Evolutionary conservation across 2,797 vertebrate genomes (phyloP).

Genomic region (Naso thynnoides): DNA sequence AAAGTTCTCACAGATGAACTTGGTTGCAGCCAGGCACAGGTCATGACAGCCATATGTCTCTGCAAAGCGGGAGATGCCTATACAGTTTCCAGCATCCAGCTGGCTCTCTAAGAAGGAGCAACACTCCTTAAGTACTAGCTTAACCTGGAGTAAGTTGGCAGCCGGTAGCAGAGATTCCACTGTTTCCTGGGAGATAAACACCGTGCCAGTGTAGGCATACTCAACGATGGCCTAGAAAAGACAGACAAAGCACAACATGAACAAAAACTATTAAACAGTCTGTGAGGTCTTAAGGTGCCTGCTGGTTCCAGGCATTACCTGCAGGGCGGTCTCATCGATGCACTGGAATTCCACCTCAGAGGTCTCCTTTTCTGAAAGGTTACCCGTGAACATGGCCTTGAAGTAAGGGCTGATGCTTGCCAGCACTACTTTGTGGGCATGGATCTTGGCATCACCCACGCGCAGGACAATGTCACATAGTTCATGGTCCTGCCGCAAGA

Average conservation of each 20-base stretch:
- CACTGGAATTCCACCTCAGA: conserved; percentile 98
- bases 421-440: conserved; percentile 97
- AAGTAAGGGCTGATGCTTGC: conserved; percentile 99
- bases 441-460: conserved; percentile 97
- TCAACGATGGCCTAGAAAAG: conserved; percentile 93
- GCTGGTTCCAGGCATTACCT: conserved; percentile 73
- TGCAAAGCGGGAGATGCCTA: conserved; percentile 97
- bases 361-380: conserved; percentile 97
- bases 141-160: conserved; percentile 98
- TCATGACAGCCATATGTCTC: conserved; percentile 98
- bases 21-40: conserved; percentile 93
- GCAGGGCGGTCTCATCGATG: conserved; percentile 93
- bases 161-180: conserved; percentile 97
- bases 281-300: neutral
- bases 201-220: conserved; percentile 97
- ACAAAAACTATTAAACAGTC: conserved; percentile 5
- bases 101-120: conserved; percentile 97
- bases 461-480: conserved; percentile 96
- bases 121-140: conserved; percentile 97
- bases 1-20: conserved; percentile 98
- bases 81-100: conserved; percentile 97
- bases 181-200: conserved; percentile 98
- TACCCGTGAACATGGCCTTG: conserved; percentile 99
- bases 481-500: conserved; percentile 96
- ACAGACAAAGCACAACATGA: conserved; percentile 31